Evolutionary conservation across 2,888 invertebrate species (phyloP).

Genomic region (Osedax fenrisi): DNA sequence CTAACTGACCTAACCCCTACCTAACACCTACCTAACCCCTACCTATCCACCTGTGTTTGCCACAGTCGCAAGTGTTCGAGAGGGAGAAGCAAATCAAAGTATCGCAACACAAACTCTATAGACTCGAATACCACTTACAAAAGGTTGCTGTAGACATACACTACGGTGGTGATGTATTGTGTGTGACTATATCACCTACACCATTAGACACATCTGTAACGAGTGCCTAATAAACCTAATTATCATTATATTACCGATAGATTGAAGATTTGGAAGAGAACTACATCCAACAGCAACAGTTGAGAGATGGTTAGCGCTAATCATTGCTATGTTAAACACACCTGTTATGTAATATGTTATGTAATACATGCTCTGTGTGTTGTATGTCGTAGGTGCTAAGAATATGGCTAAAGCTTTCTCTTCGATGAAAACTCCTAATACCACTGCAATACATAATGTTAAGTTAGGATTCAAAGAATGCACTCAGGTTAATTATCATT

Average conservation of each 20-base stretch:
- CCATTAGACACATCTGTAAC: too few species aligned
- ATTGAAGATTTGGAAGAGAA: conserved; percentile 53
- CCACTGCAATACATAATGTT: conserved; percentile 51
- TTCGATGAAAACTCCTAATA: conserved; percentile 49
- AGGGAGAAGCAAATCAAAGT: not conserved
- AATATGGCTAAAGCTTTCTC: conserved; percentile 53
- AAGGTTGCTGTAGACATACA: too few species aligned
- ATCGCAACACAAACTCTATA: not conserved
- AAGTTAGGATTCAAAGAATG: conserved; percentile 52
- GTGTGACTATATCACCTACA: too few species aligned
- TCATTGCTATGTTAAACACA: too few species aligned
- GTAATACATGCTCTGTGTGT: too few species aligned
- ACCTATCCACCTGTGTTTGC: too few species aligned
- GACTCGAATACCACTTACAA: not conserved
- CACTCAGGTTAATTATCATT: conserved; percentile 48
- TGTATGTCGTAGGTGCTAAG: conserved; percentile 51
- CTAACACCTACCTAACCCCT: too few species aligned
- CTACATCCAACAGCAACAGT: conserved; percentile 52
- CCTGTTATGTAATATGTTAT: too few species aligned
- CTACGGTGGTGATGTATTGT: too few species aligned
- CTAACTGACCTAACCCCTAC: too few species aligned
- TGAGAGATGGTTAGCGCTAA: conserved; percentile 52
- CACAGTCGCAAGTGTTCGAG: not conserved
- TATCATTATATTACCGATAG: conserved; percentile 39
- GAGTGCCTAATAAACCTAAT: too few species aligned